Percentiles rank a stretch among this genome's conserved stretches.
Evolutionary conservation across 2,888 invertebrate species (phyloP).

Genomic region (Odontothrips loti): DNA sequence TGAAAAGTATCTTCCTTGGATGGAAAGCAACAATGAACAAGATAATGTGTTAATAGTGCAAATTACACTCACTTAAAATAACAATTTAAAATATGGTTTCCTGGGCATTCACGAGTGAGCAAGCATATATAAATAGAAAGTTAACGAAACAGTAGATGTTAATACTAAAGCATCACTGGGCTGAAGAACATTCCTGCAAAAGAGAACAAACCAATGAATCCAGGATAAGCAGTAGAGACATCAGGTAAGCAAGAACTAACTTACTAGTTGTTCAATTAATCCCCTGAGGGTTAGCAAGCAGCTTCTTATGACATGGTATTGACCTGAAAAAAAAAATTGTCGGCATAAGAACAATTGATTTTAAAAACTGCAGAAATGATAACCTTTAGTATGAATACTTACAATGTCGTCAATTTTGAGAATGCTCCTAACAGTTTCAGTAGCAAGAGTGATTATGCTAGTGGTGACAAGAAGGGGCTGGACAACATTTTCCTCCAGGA

Average conservation of each 20-base stretch:
- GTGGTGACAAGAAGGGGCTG: constrained; percentile 94
- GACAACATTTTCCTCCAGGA: constrained; percentile 93
- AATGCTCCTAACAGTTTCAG: constrained; percentile 96
- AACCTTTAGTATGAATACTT: constrained; percentile 47
- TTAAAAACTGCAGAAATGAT: not conserved
- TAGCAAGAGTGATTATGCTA: constrained; percentile 87
- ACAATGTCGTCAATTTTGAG: constrained; percentile 99
- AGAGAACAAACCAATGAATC: not conserved
- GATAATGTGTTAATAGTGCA: not conserved
- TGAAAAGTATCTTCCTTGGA: not conserved
- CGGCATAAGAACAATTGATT: not conserved
- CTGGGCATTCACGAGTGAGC: not conserved
- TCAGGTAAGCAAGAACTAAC: not conserved
- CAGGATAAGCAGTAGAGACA: not conserved
- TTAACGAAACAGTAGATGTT: constrained; percentile 9
- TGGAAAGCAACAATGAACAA: not conserved
- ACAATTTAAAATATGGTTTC: not conserved
- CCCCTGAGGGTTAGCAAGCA: not conserved
- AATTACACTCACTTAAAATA: not conserved
- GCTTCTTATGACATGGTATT: not conserved
- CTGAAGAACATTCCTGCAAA: not conserved
- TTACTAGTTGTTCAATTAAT: not conserved
- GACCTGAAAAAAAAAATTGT: not conserved
- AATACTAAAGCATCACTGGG: constrained; percentile 22
- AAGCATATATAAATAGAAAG: constrained; percentile 7